These are phyloP conservation scores for Meloidogyne exigua DNA, from an alignment of 1,140 invertebrate genomes.

Conservation along the genomic window DNA sequence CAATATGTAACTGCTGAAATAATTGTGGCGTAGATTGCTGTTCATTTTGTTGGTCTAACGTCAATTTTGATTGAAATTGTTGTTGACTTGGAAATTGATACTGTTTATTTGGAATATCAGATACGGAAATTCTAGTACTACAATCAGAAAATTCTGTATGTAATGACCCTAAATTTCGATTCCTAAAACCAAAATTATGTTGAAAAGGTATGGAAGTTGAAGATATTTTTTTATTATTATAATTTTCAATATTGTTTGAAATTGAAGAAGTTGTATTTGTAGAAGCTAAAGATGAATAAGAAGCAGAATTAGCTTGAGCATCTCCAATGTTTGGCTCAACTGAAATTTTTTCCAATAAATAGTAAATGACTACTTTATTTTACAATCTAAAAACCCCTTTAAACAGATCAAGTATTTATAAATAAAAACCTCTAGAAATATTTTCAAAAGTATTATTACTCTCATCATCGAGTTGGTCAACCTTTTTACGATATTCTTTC, in stretches of 20 bases:
- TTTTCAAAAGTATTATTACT: neutral
- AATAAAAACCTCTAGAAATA: neutral
- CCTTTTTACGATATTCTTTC: neutral
- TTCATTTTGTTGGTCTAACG: neutral
- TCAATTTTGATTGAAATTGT: neutral
- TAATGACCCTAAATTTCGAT: neutral
- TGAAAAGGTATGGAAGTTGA: neutral
- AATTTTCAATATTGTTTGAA: neutral
- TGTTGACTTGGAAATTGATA: neutral
- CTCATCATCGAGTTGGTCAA: neutral
- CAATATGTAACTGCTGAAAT: neutral
- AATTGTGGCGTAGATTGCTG: neutral
- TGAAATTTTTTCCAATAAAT: neutral
- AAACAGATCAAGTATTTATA: no score
- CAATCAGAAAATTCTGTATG: neutral
- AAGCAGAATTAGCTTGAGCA: conserved; percentile 1
- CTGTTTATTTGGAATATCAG: neutral
- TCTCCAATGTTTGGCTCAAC: neutral
- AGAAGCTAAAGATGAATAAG: neutral
- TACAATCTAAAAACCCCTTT: no score
- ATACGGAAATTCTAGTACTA: neutral
- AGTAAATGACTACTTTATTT: no score
- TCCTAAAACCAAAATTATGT: neutral
- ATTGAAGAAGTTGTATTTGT: neutral
- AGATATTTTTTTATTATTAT: neutral